phyloP scores from a whole-genome alignment of 2,888 invertebrate species.

The Formica aserva region DNA sequence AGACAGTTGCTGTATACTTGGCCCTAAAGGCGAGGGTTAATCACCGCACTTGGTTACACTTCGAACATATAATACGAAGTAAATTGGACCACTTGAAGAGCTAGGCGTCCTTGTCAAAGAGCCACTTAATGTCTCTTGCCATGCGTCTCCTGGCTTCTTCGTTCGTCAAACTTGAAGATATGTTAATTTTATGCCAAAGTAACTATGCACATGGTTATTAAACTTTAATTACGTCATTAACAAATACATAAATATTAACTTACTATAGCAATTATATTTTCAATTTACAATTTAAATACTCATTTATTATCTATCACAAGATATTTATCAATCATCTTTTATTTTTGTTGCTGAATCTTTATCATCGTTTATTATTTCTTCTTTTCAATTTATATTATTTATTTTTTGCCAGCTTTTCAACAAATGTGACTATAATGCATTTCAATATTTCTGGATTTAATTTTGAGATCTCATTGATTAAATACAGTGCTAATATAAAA shows the following conservation, averaged over 20 bases:
- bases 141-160: conserved; percentile 2
- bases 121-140: conserved; percentile 44
- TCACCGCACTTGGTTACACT: conserved; percentile 50
- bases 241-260: neutral
- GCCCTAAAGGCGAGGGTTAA: conserved; percentile 61
- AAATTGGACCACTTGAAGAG: conserved; percentile 50
- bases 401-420: neutral
- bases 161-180: conserved; percentile 24
- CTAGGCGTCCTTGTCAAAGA: conserved; percentile 38
- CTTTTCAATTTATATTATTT: neutral
- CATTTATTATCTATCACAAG: neutral
- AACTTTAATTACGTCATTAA: conserved; percentile 2
- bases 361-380: conserved; percentile 6
- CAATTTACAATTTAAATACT: neutral
- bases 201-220: conserved; percentile 3
- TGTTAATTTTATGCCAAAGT: conserved; percentile 1
- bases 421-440: neutral
- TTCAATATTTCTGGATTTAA: neutral
- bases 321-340: conserved; percentile 6
- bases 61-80: conserved; percentile 56
- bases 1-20: conserved; percentile 55
- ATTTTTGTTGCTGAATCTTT: neutral
- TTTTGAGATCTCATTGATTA: neutral
- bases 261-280: neutral
- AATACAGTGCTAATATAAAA: neutral